Percentiles rank a stretch among this genome's conserved stretches.
These are phyloP conservation scores for Alectura lathami DNA, from an alignment of 2,113 vertebrate genomes.

Conservation along the genomic window DNA sequence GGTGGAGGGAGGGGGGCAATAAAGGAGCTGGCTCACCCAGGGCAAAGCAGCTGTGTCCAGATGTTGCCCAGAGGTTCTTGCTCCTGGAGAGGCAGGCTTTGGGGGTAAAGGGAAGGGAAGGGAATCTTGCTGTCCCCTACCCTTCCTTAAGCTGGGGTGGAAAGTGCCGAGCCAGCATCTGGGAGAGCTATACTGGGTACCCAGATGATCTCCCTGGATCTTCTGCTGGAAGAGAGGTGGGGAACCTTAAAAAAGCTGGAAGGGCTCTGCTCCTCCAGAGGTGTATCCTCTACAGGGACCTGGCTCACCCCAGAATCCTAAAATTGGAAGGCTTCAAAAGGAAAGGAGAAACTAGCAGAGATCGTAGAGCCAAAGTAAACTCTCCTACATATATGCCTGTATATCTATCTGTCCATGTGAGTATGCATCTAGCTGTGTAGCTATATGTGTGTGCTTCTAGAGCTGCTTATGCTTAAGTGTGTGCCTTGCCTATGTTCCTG, in stretches of 20 bases:
- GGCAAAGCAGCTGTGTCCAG: not conserved
- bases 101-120: not conserved
- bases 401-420: constrained; percentile 15
- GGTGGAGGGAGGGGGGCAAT: fast-evolving
- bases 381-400: not conserved
- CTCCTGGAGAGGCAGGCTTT: not conserved
- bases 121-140: not conserved
- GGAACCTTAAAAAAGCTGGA: not conserved
- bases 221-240: not conserved
- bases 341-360: not conserved
- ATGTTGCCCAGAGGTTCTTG: not conserved
- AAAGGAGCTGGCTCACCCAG: not conserved
- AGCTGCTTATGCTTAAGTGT: not conserved
- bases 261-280: not conserved
- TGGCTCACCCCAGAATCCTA: not conserved
- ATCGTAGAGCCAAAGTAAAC: not conserved
- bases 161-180: constrained; percentile 28
- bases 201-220: not conserved
- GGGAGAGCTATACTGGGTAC: not conserved
- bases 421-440: not conserved
- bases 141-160: not conserved
- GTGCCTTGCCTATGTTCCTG: not conserved
- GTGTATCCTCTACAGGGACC: not conserved
- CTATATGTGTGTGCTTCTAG: not conserved
- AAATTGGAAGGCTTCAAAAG: not conserved